Base-by-base conservation (phyloP, 30 jellyfish, hydroid and myxozoan genomes). In the Turritopsis rubra region DNA sequence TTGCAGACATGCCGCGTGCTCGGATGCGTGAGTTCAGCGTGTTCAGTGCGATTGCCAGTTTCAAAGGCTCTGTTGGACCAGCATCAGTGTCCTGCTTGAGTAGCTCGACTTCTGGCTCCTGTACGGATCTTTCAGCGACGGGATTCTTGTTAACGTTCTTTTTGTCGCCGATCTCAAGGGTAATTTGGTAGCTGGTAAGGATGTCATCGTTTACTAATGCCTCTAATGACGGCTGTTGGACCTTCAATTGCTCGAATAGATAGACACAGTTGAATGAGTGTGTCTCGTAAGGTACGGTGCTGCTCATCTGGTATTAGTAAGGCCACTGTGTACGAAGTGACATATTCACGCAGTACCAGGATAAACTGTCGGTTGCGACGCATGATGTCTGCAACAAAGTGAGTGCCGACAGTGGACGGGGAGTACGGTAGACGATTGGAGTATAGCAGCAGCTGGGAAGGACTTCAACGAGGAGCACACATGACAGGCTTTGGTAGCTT, bases 51-150 rank as follows among this genome's bases (percentile, higher is more conserved):
- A 75, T 28, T 25, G 93, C 85, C n/a, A 85, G 93, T 17, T 25
- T 24, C 60, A 65, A 22, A 7, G n/a, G 75, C 24, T 68, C 28
- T 26, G 79, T 28, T 20, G 84, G 60, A 28, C 31, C 54, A 19
- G 65, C 70, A 52, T 66, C 71, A 22, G 84, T 84, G 78, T 66
- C 88, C 21, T 77, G 88, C 18, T 83, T 72, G 53, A 85, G 88
- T 21, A 85, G 17, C 71, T 85, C 93, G 22, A 19, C 84, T 75
- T 76, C 89, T 24, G 79, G 23, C 27, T 85, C 93, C 52, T 79
- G 89, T 27, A 79, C 89, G 23, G 89, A 85, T 60, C 71, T 79
- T 70, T 85, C 93, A 7, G 93, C 93, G 29, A 76, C 93, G 5
- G 89, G 93, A 24, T 85, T 85, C 29, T 85, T 60, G 77, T 76